Percentiles rank a stretch among this genome's conserved stretches.
phyloP scores from a whole-genome alignment of 2,888 invertebrate genomes.

The Apocheima hispidaria region DNA sequence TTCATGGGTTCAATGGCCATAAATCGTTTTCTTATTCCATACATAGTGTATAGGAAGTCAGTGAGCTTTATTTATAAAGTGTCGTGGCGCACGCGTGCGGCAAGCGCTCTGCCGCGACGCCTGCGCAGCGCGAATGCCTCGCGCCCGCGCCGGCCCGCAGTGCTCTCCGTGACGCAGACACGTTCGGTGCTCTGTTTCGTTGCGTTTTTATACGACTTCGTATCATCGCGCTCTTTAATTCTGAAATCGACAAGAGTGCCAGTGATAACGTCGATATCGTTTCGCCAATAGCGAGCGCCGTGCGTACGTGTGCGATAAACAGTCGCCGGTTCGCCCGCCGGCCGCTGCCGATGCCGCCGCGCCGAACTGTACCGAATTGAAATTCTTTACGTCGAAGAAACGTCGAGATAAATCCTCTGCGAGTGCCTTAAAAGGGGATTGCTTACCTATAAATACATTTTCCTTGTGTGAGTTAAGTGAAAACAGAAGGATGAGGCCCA shows the following conservation, averaged over 20 bases:
- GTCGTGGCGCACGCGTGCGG: slow-evolving; percentile 60
- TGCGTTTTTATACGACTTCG: slow-evolving; percentile 41
- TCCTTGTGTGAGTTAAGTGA: slow-evolving; percentile 58
- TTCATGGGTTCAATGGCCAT: slow-evolving; percentile 82
- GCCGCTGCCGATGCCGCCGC: slow-evolving; percentile 49
- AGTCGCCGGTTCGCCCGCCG: slow-evolving; percentile 48
- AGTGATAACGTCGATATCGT: slow-evolving; percentile 75
- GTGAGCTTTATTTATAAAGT: slow-evolving; percentile 81
- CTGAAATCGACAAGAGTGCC: slow-evolving; percentile 69
- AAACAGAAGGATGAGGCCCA: slow-evolving; percentile 72
- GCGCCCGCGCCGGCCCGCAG: slow-evolving; percentile 42
- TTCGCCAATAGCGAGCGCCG: slow-evolving; percentile 71
- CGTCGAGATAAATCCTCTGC: slow-evolving; percentile 61
- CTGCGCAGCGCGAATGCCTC: slow-evolving; percentile 38
- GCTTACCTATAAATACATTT: slow-evolving; percentile 61
- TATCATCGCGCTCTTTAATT: slow-evolving; percentile 63
- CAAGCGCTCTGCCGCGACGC: slow-evolving; percentile 50
- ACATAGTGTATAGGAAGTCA: slow-evolving; percentile 73
- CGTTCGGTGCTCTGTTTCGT: slow-evolving; percentile 62
- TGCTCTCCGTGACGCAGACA: slow-evolving; percentile 49
- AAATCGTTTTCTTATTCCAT: slow-evolving; percentile 78
- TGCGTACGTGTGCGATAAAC: slow-evolving; percentile 62
- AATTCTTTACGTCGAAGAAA: slow-evolving; percentile 65
- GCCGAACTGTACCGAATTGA: slow-evolving; percentile 66
- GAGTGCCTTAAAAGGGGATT: slow-evolving; percentile 69